Evolutionary conservation across 2,888 invertebrate species (phyloP).

Genomic region (Pandemis heparana): DNA sequence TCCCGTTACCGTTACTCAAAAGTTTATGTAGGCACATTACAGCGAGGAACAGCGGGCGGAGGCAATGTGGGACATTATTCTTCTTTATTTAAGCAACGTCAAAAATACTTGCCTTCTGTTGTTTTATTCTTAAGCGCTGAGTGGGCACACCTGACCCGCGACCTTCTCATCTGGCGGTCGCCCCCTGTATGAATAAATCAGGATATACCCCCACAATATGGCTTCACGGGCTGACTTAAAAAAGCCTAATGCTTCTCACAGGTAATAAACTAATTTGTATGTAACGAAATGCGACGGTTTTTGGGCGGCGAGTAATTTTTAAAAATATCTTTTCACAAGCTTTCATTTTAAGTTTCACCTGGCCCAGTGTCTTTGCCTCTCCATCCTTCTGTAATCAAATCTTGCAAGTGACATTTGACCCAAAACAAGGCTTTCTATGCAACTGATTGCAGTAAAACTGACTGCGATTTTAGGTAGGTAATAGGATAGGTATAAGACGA

Average conservation of each 20-base stretch:
- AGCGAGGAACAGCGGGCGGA: background rate
- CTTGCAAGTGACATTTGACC: too few relatives aligned
- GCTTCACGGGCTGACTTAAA: constrained; percentile 18
- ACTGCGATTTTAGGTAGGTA: too few relatives aligned
- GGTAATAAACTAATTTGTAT: constrained; percentile 34
- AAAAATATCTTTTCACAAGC: background rate
- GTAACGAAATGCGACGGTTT: background rate
- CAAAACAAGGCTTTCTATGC: too few relatives aligned
- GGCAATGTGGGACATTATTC: constrained; percentile 2
- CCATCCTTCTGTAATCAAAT: too few relatives aligned
- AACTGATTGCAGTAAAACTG: too few relatives aligned
- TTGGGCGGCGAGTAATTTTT: constrained; percentile 1
- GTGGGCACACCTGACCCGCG: constrained; percentile 30
- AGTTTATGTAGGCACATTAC: constrained; percentile 2
- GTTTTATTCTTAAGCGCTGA: constrained; percentile 32
- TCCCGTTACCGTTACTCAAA: background rate
- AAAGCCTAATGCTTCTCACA: constrained; percentile 33
- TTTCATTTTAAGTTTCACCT: background rate
- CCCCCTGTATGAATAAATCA: constrained; percentile 39
- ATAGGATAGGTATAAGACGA: too few relatives aligned
- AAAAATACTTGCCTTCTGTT: constrained; percentile 5
- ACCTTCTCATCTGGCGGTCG: constrained; percentile 27
- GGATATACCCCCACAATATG: constrained; percentile 21
- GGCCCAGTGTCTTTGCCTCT: too few relatives aligned
- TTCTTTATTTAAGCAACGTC: constrained; percentile 1